These are phyloP conservation scores for Delichon dasypus DNA, from an alignment of 2,797 vertebrate species.

Conservation along the genomic window DNA sequence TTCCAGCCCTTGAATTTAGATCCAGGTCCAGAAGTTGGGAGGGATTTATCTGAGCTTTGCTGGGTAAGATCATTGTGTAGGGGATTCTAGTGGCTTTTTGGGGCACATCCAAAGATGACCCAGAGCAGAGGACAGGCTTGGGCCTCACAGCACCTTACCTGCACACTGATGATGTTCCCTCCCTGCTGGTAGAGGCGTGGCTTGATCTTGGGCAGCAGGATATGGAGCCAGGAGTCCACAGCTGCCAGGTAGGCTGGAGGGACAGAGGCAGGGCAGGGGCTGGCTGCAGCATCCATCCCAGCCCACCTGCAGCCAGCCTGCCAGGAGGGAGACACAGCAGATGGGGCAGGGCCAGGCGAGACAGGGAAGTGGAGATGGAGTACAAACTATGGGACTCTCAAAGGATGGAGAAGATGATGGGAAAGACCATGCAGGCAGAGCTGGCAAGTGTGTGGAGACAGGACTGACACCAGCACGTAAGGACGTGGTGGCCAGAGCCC, in stretches of 20 bases:
- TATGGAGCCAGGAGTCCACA: constrained; percentile 87
- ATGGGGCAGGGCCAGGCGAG: fast-evolving
- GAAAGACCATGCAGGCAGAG: background rate
- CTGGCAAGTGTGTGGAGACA: background rate
- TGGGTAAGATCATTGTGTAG: background rate
- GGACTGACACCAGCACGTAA: background rate
- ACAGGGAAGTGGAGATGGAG: background rate
- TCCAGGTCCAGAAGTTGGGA: background rate
- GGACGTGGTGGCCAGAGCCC: background rate
- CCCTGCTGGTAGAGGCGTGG: constrained; percentile 88
- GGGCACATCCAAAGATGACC: background rate
- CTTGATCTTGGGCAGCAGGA: constrained; percentile 88
- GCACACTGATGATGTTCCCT: constrained; percentile 93
- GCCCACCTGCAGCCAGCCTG: background rate
- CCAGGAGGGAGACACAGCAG: background rate
- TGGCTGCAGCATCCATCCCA: background rate
- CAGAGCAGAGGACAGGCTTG: background rate
- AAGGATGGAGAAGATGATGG: background rate
- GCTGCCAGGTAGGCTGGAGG: constrained; percentile 86
- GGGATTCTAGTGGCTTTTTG: background rate
- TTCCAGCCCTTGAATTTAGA: background rate
- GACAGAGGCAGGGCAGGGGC: background rate
- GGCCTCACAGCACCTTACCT: constrained; percentile 75
- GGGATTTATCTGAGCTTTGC: background rate
- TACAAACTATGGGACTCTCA: background rate